Conservation (phyloP, 2,113 vertebrate genomes). For the Megaleporinus macrocephalus region DNA sequence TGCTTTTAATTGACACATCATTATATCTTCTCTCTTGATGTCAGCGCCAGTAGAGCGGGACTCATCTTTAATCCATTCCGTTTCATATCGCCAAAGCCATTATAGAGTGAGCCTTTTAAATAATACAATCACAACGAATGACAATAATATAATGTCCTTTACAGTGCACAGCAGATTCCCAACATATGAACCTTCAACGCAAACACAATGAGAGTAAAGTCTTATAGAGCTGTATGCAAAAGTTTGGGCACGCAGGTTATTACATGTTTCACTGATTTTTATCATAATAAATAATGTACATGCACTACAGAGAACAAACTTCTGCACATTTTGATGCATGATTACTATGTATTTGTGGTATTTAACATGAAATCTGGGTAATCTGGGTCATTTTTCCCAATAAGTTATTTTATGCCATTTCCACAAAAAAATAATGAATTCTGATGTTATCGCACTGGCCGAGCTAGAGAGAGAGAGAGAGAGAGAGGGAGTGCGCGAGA, state of each 20-base stretch:
- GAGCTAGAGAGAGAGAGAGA: not conserved
- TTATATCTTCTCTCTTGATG: constrained; percentile 30
- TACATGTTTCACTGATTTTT: too few species aligned
- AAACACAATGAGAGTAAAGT: not conserved
- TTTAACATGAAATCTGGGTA: too few species aligned
- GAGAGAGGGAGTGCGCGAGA: constrained; percentile 3
- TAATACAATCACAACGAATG: not conserved
- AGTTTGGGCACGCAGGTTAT: too few species aligned
- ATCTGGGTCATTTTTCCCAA: too few species aligned
- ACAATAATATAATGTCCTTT: not conserved
- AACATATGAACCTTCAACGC: not conserved
- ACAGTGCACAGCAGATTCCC: not conserved
- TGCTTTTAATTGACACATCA: constrained; percentile 25
- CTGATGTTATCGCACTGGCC: constrained; percentile 3
- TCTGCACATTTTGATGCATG: too few species aligned
- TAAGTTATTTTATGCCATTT: too few species aligned
- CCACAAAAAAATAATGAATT: not conserved
- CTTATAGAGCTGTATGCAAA: too few species aligned
- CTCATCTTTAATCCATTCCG: constrained; percentile 10
- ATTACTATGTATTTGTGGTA: too few species aligned
- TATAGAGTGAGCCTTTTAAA: constrained; percentile 4
- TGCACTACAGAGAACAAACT: too few species aligned
- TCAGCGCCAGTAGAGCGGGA: not conserved
- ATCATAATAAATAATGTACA: too few species aligned
- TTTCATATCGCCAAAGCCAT: constrained; percentile 2